Evolutionary conservation across 1,140 invertebrate genomes (phyloP).

Genomic region (Acyrthosiphon pisum): DNA sequence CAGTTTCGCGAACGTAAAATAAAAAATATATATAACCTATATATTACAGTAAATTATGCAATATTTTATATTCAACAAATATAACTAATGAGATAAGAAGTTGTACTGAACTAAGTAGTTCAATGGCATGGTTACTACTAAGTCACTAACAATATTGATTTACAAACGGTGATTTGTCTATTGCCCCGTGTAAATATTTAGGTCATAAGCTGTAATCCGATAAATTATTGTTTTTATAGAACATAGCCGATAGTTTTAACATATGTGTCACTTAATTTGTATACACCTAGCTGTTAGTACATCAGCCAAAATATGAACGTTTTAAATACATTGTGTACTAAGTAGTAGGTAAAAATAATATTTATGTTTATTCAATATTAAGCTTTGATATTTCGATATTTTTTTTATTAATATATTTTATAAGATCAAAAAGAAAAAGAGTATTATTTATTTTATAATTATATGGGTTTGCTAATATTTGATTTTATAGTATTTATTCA

Average conservation of each 20-base stretch:
- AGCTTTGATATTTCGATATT: too few relatives aligned
- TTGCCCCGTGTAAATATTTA: neutral
- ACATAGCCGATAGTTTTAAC: neutral
- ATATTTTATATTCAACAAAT: neutral
- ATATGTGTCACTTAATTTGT: too few relatives aligned
- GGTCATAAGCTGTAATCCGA: neutral
- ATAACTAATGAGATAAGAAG: neutral
- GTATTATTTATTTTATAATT: too few relatives aligned
- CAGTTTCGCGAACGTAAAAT: neutral
- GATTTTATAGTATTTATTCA: too few relatives aligned
- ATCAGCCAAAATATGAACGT: too few relatives aligned
- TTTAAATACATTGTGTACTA: too few relatives aligned
- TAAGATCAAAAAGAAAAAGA: too few relatives aligned
- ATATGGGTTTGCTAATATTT: too few relatives aligned
- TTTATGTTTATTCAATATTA: too few relatives aligned
- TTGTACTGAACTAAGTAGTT: neutral
- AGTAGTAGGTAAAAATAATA: too few relatives aligned
- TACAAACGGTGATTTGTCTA: neutral
- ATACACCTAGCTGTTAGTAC: too few relatives aligned
- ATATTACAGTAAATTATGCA: neutral
- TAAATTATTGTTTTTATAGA: constrained; percentile 11
- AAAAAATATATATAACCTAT: neutral
- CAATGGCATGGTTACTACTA: neutral
- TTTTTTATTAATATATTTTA: too few relatives aligned
- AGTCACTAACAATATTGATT: neutral